phyloP scores from a whole-genome alignment of 2,113 vertebrate species.

The Hirundichthys speculiger region DNA sequence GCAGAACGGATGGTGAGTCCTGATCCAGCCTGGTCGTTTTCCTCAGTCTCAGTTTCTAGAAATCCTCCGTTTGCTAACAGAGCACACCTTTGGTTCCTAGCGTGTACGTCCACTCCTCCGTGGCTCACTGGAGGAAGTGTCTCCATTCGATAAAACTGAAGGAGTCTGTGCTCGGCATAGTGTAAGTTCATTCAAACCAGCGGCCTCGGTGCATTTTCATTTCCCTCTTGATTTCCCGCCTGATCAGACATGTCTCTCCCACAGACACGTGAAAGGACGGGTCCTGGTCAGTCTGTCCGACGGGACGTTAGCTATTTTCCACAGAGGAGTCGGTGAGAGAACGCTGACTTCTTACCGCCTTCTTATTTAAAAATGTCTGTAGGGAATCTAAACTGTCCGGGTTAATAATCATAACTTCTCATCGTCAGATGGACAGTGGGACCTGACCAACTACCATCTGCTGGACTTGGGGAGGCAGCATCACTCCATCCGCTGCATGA shows the following conservation, averaged over 20 bases:
- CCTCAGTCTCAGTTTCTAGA: background rate
- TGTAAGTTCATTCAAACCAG: constrained; percentile 83
- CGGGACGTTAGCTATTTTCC: constrained; percentile 95
- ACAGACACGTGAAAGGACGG: constrained; percentile 96
- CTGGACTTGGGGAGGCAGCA: constrained; percentile 91
- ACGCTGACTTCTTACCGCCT: background rate
- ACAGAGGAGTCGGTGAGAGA: constrained; percentile 91
- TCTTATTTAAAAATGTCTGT: background rate
- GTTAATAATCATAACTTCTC: background rate
- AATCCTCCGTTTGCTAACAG: background rate
- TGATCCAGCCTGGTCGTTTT: background rate
- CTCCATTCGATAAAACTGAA: constrained; percentile 98
- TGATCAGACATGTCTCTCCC: constrained; percentile 4
- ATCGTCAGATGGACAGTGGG: constrained; percentile 94
- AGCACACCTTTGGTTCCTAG: constrained; percentile 74
- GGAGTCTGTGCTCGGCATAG: constrained; percentile 96
- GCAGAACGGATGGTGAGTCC: constrained; percentile 93
- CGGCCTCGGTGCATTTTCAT: background rate
- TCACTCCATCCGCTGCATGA: constrained; percentile 97
- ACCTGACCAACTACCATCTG: constrained; percentile 96
- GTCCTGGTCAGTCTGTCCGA: constrained; percentile 95
- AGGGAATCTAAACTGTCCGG: background rate
- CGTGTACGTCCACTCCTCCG: constrained; percentile 96
- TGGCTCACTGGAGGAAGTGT: constrained; percentile 97
- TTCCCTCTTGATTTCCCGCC: rapidly evolving